Evolutionary conservation across 2,888 invertebrate species (phyloP), one percentile per base, ranked within the genome.

Genomic region (Biston stratarius): DNA sequence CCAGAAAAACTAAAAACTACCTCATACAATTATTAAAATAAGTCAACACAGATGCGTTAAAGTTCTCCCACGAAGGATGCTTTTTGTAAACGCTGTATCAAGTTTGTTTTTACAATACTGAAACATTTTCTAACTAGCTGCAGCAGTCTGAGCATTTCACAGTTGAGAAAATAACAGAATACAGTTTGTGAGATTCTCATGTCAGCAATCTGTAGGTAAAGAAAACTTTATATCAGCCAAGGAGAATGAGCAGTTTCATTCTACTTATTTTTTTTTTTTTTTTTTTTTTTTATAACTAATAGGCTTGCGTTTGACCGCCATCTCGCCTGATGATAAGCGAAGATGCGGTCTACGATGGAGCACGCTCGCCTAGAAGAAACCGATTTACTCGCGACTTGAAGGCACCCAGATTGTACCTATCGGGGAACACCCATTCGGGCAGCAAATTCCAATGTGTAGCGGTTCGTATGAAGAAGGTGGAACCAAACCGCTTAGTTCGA

Each of bases 91-190:
- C 45, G 24, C 38, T 24, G 15, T 24, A 24, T 42, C 15, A 55
- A 61, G 47, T 61, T 53, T 61, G 45, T 61, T 57, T 63, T 57
- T 42, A 63, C 49, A 63, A 63, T 57, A 44, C 40, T 51, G 34
- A 48, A 57, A 49, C 49, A 63, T 57, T 56, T 33, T 51, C 14
- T 42, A 57, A 49, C 49, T 33, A 44, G 34, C 24, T 57, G n/a
- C 49, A 34, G 6, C 49, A 44, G 52, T 36, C 58, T 11, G 62
- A 12, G 24, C 58, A 38, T 14, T 48, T 14, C 15, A 34, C 57
- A 44, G 57, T 51, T 57, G 63, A 36, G 57, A 51, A 57, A 63
- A 44, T 44, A 63, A 12, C 34, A n/a, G 34, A 56, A 49, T 11
- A 24, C 40, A 10, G 44, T 57, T 57, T 57, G 57, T 38, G 9